Percentiles rank a stretch among this genome's conserved stretches.
phyloP scores from a whole-genome alignment of 2,888 invertebrate genomes.

The Plebejus argus region DNA sequence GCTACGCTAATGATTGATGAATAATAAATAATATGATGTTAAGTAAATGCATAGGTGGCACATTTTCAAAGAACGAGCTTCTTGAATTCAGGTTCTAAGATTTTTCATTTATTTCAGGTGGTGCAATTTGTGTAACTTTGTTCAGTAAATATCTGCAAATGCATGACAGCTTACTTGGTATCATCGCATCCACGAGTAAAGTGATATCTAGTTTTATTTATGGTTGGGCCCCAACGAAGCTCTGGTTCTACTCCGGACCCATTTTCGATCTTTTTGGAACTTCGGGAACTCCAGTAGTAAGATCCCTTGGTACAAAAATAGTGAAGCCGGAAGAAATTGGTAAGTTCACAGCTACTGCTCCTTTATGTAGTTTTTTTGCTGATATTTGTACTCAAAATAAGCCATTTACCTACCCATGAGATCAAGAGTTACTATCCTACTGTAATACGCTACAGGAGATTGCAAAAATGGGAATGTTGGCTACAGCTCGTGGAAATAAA shows the following conservation, averaged over 20 bases:
- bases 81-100: background rate
- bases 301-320: constrained; percentile 80
- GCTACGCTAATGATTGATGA: background rate
- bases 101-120: constrained; percentile 54
- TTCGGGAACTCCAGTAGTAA: constrained; percentile 75
- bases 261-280: constrained; percentile 76
- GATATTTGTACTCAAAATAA: no score
- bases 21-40: background rate
- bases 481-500: no score
- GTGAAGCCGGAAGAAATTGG: constrained; percentile 77
- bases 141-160: constrained; percentile 70
- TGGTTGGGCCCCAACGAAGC: constrained; percentile 64
- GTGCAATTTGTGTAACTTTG: constrained; percentile 66
- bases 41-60: no score
- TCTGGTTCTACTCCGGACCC: constrained; percentile 71
- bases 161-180: constrained; percentile 71
- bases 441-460: no score
- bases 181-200: constrained; percentile 73
- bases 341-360: constrained; percentile 44
- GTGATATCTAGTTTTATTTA: constrained; percentile 65
- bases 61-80: background rate
- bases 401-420: no score
- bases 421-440: no score
- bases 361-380: no score
- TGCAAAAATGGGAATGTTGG: no score